Evolutionary conservation across 2,888 invertebrate genomes (phyloP), one percentile per base, ranked within the genome.

Genomic region (Drosophila histrio): DNA sequence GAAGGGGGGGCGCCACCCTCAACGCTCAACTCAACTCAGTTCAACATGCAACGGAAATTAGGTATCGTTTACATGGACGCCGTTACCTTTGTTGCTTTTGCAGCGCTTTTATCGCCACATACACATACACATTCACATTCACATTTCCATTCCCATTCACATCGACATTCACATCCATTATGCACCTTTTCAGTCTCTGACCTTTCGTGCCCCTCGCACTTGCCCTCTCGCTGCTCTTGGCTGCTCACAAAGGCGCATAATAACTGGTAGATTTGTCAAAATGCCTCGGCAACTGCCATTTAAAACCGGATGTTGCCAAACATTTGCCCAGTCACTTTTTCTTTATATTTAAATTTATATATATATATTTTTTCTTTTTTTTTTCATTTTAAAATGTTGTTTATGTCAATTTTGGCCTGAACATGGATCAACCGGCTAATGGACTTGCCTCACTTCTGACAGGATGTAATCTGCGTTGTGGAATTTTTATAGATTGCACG

Each of bases 281-380:
- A 81, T 79, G 68, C 52, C 73, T 73, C 64, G 50, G 71, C 68
- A 68, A 53, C 66, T 68, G 87, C 82, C 84, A 88, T 85, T 85
- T 88, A 74, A 88, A 87, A 81, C 84, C 88, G 84, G 84, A 85
- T 76, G 87, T 71, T 86, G 63, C 67, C 71, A 82, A 82, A 82
- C 85, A 87, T 86, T 84, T 75, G 62, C 66, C 49, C 44, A 11
- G 53, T 36, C 41, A 38, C 30, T 47, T 46, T 76, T 57, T 47
- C 30, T 22, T 50, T 30, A 21, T 47, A 22, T 22, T 50, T 30
- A 21, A 43, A 22, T 22, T 28, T 21, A 21, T 34, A 22, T 21
- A 32, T 11, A 32, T 8, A n/a, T 34, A 24, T 19, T 19, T 47
- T 54, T 26, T n/a, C n/a, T 65, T 19, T 24, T 44, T 15, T 36